Conservation (phyloP, 2,888 invertebrate genomes). For the Heliothis peltigera region DNA sequence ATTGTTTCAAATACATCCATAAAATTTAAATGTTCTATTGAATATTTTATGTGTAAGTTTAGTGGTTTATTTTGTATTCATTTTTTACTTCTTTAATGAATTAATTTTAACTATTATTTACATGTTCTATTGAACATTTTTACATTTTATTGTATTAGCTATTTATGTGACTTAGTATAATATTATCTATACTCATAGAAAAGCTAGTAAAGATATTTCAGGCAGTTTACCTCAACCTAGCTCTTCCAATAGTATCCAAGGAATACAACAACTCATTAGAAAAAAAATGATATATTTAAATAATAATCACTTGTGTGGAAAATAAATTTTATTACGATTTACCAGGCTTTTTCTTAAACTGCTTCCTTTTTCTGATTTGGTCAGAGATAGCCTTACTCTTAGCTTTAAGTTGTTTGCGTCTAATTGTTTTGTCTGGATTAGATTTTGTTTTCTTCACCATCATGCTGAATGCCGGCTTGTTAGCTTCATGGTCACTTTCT, state of each 20-base stretch:
- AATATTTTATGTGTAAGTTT: conserved; percentile 7
- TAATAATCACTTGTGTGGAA: conserved; percentile 61
- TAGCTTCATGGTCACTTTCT: conserved; percentile 60
- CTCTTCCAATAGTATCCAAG: conserved; percentile 49
- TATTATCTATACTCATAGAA: neutral
- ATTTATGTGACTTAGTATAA: neutral
- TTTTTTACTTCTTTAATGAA: neutral
- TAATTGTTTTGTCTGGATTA: conserved; percentile 83
- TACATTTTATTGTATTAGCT: neutral
- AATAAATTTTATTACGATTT: conserved; percentile 71
- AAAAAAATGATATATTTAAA: conserved; percentile 25
- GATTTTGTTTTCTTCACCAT: conserved; percentile 72
- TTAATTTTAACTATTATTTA: neutral
- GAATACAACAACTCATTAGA: conserved; percentile 3
- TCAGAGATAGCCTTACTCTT: conserved; percentile 85
- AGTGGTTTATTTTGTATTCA: neutral
- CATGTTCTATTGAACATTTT: neutral
- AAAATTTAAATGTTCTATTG: conserved; percentile 18
- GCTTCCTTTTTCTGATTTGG: conserved; percentile 86
- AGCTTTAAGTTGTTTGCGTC: conserved; percentile 86
- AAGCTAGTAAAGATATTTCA: neutral
- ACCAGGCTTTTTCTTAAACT: conserved; percentile 77
- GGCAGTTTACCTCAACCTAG: conserved; percentile 20
- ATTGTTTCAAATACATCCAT: neutral
- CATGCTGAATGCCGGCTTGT: conserved; percentile 69